Base-by-base conservation (phyloP, 1,140 invertebrate species). In the Tachypleus tridentatus region DNA sequence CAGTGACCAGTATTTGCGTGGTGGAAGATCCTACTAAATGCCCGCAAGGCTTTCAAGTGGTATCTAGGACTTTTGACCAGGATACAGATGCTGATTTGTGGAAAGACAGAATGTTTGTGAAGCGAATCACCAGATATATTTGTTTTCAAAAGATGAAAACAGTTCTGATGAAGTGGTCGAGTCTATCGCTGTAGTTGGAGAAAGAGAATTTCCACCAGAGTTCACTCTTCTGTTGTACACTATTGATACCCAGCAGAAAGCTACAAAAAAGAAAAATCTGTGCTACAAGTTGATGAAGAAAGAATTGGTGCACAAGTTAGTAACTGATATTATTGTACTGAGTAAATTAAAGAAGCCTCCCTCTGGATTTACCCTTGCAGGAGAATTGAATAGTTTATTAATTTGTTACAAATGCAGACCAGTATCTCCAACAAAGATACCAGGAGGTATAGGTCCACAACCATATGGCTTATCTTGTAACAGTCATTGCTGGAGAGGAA, bases 311-410 rank as follows among this genome's bases (percentile, higher is more conserved):
- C 78, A 76, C 57, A 81, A 82, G 73, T 87, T 86, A 52, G 84
- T 93, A 63, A 91, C 89, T 7, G 89, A 93, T 78, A 86, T 94
- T 68, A 91, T 94, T 74, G 82, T 94, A 63, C 85, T 91, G 76
- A 89, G 87, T 73, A 82, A 85, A 73, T 82, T 87, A 70, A 85
- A 87, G 72, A 84, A 84, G 73, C 87, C 89, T n/a, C 89, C 89
- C 4, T 79, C 82, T 67, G 90, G 89, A 63, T 94, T 91, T 75
- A 83, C 84, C 65, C 81, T 87, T 65, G 87, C 87, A 64, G 89
- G 85, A 47, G 84, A 88, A 73, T 81, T 88, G 62, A 88, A 88
- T 76, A 86, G 86, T 50, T 79, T 88, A 68, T 80, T 82, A n/a
- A 73, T 89, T 67, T 88, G 87, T 73, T 87, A 84, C 74, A 89